Evolutionary conservation across 2,113 vertebrate genomes (phyloP).

Genomic region (Otus sunia): DNA sequence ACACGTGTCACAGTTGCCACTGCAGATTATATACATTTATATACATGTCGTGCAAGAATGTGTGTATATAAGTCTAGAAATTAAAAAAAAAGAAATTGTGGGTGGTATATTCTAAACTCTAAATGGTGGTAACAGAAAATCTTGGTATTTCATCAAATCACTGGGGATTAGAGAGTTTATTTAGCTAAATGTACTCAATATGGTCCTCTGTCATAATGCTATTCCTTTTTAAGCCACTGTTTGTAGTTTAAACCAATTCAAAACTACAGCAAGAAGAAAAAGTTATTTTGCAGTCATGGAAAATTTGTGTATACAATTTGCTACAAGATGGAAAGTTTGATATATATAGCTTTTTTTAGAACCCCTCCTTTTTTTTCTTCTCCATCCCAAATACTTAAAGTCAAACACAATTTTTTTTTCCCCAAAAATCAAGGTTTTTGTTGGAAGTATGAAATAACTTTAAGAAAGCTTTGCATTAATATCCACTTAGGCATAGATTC

Average conservation of each 20-base stretch:
- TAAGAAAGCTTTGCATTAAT: not conserved
- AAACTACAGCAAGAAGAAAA: not conserved
- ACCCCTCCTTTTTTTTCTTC: not conserved
- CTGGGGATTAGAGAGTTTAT: not conserved
- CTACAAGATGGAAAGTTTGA: not conserved
- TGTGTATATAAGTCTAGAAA: not conserved
- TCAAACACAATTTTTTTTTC: not conserved
- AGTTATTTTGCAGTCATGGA: not conserved
- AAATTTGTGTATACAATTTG: not conserved
- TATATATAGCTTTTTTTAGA: not conserved
- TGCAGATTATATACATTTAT: not conserved
- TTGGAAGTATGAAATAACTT: not conserved
- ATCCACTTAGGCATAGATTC: not conserved
- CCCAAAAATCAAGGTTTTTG: not conserved
- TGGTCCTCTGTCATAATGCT: not conserved
- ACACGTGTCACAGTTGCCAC: not conserved
- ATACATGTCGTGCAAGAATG: not conserved
- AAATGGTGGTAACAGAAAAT: not conserved
- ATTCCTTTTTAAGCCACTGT: not conserved
- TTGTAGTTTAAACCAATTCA: not conserved
- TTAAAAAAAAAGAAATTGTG: not conserved
- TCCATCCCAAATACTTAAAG: not conserved
- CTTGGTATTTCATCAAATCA: not conserved
- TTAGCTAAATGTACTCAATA: not conserved
- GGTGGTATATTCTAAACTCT: not conserved